These are phyloP conservation scores for Peromyscus attwateri DNA, from an alignment of 2,797 vertebrate species.

Conservation along the genomic window DNA sequence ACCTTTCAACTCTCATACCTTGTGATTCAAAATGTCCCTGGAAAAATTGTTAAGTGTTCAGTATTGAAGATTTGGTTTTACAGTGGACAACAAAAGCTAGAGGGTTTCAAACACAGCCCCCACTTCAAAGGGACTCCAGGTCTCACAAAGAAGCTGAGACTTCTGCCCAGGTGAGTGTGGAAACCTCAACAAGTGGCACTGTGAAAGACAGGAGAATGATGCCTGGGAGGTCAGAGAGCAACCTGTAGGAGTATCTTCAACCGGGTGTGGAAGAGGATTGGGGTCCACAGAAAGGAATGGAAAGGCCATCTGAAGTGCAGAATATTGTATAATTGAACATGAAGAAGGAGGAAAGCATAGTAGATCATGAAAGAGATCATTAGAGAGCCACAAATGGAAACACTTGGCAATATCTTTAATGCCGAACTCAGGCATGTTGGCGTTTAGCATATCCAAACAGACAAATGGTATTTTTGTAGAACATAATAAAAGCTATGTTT, in stretches of 20 bases:
- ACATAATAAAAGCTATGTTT: background rate
- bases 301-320: background rate
- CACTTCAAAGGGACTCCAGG: background rate
- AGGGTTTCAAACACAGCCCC: background rate
- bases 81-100: background rate
- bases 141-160: background rate
- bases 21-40: background rate
- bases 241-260: background rate
- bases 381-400: background rate
- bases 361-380: background rate
- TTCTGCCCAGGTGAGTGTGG: background rate
- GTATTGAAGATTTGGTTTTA: background rate
- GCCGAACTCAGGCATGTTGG: background rate
- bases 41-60: background rate
- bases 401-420: background rate
- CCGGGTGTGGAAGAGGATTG: accelerated
- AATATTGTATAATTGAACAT: background rate
- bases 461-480: background rate
- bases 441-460: background rate
- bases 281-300: background rate
- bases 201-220: background rate
- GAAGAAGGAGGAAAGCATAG: background rate
- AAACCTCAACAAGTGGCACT: background rate
- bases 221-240: background rate
- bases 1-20: background rate